Base-by-base conservation (phyloP, 1,140 invertebrate genomes). In the Gryon sp. region DNA sequence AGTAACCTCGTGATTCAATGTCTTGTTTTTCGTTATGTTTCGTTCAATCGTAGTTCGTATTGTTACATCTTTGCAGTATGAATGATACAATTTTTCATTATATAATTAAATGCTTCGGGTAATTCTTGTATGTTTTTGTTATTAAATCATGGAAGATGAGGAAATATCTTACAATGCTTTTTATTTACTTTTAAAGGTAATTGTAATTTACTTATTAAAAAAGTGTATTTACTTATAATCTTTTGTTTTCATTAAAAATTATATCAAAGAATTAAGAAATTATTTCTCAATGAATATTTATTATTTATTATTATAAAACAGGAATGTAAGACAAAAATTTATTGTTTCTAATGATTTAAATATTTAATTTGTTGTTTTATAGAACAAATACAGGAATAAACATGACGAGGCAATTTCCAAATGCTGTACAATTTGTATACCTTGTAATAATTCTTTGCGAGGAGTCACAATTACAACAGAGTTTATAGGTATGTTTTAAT, bases 401-500 rank as follows among this genome's bases (percentile, higher is more conserved):
- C 28, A 74, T 60, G 52, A 66, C 15, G 12, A 52, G 5, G 60
- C 70, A 5, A 74, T 59, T 43, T 65, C 52, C 4, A 74, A 66
- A 59, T 74, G 60, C 36, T 66, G 60, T n/a, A 66, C 70, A 7
- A 74, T 74, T 66, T 74, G 70, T 6, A 30, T 74, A 11, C 70
- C 70, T 26, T 60, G 52, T 12, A 74, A 15, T 8, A 38, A 66
- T 36, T 74, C 60, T 20, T 60, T 74, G 11, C 34, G 70, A 50
- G 53, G 53, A 52, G 66, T 74, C 16, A 38, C 38, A 34, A 66
- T 74, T 18, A 60, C 70, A 2, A 60, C 65, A 50, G 18, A 52
- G 0, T 74, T 74, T 53, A 74, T 65, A 52, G 34, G 70, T 74
- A 60, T 0, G 70, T 74, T 57, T 32, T 46, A 41, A n/a, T n/a